These are phyloP conservation scores for Drosophila kanekoi DNA, from an alignment of 2,888 invertebrate genomes.

Conservation along the genomic window DNA sequence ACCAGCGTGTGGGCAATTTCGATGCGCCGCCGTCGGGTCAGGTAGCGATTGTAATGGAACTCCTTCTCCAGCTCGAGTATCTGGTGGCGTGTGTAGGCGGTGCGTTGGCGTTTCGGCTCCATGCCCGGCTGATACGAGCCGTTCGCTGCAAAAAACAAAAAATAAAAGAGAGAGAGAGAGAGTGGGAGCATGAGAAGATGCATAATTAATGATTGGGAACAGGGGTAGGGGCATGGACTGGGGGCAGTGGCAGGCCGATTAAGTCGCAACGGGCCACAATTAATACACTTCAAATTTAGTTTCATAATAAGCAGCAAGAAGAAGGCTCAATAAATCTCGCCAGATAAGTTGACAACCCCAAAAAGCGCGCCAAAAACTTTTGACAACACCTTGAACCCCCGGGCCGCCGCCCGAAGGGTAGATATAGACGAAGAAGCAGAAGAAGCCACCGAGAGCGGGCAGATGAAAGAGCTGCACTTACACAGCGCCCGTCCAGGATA, in stretches of 20 bases:
- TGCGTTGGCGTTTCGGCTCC: slow-evolving; percentile 98
- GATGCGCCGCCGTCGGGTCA: slow-evolving; percentile 96
- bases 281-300: slow-evolving; percentile 78
- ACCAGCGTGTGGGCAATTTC: slow-evolving; percentile 98
- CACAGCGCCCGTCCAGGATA: slow-evolving; percentile 55
- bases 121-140: slow-evolving; percentile 95
- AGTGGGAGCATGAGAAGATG: slow-evolving; percentile 48
- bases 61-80: slow-evolving; percentile 98
- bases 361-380: slow-evolving; percentile 65
- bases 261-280: slow-evolving; percentile 68
- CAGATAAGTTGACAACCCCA: slow-evolving; percentile 76
- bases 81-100: slow-evolving; percentile 99
- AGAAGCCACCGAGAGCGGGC: slow-evolving; percentile 45
- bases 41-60: slow-evolving; percentile 98
- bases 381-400: slow-evolving; percentile 50
- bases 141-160: slow-evolving; percentile 89
- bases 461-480: slow-evolving; percentile 67
- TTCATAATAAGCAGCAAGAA: slow-evolving; percentile 52
- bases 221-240: slow-evolving; percentile 4
- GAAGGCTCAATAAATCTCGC: slow-evolving; percentile 73
- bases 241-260: slow-evolving; percentile 38
- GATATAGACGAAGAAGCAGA: slow-evolving; percentile 10
- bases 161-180: slow-evolving; percentile 20
- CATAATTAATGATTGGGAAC: slow-evolving; percentile 61
- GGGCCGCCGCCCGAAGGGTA: slow-evolving; percentile 38